phyloP scores from a whole-genome alignment of 2,888 invertebrate species.

The Dysmachus trigonus region DNA sequence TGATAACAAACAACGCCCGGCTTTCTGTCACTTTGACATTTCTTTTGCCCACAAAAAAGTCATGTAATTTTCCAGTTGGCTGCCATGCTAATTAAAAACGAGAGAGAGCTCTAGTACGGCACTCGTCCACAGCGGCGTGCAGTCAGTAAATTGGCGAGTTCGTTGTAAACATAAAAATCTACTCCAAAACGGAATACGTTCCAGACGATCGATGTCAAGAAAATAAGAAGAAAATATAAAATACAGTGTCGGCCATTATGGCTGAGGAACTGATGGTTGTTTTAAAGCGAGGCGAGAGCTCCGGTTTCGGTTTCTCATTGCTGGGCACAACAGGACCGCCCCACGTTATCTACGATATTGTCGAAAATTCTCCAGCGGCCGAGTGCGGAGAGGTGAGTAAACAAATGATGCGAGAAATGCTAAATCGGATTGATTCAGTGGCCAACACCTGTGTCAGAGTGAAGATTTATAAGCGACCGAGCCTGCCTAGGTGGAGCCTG shows the following conservation, averaged over 20 bases:
- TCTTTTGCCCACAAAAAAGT: background rate
- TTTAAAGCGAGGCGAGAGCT: slow-evolving; percentile 85
- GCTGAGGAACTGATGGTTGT: slow-evolving; percentile 91
- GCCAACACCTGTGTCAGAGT: slow-evolving; percentile 42
- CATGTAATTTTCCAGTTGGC: background rate
- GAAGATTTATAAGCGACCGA: background rate
- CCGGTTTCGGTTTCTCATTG: slow-evolving; percentile 90
- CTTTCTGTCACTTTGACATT: background rate
- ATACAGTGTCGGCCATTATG: slow-evolving; percentile 64
- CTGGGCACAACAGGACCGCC: slow-evolving; percentile 91
- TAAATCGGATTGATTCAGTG: slow-evolving; percentile 38
- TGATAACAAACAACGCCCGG: background rate
- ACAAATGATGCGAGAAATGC: slow-evolving; percentile 28
- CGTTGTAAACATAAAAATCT: slow-evolving; percentile 38
- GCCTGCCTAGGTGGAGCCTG: background rate
- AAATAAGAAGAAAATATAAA: slow-evolving; percentile 41
- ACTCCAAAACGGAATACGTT: slow-evolving; percentile 41
- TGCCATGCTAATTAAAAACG: background rate
- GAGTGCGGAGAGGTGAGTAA: slow-evolving; percentile 84
- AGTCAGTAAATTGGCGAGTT: background rate
- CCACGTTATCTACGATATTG: slow-evolving; percentile 92
- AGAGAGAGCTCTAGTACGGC: background rate
- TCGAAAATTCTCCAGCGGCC: slow-evolving; percentile 92
- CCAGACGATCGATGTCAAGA: slow-evolving; percentile 49
- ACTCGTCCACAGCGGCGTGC: background rate